phyloP scores from a whole-genome alignment of 2,888 invertebrate species.

The Litoditis marina region DNA sequence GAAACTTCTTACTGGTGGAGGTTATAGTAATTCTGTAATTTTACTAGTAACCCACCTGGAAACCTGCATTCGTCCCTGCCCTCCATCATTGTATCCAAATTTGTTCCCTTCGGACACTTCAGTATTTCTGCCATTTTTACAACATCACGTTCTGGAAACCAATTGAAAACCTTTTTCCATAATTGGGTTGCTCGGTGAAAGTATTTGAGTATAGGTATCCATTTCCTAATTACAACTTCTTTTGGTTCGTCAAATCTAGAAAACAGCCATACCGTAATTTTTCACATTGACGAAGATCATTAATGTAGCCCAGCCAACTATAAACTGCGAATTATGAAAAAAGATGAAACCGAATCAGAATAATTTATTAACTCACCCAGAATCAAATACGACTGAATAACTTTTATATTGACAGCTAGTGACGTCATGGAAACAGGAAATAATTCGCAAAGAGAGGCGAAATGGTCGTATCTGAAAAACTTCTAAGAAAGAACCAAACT shows the following conservation, averaged over 20 bases:
- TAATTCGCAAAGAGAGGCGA: conserved; percentile 42
- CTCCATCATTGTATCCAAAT: conserved; percentile 28
- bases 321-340: neutral
- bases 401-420: conserved; percentile 35
- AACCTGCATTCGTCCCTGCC: conserved; percentile 40
- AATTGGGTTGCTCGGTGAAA: no score
- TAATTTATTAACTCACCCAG: conserved; percentile 20
- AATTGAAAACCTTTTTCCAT: neutral
- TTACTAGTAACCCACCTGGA: conserved; percentile 23
- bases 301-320: no score
- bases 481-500: neutral
- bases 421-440: conserved; percentile 46
- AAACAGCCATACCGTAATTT: no score
- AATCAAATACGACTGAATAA: conserved; percentile 35
- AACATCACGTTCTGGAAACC: conserved; percentile 20
- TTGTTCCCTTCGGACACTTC: conserved; percentile 37
- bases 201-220: no score
- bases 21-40: no score
- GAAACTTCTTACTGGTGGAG: no score
- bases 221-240: no score
- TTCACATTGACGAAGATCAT: no score
- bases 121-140: conserved; percentile 17
- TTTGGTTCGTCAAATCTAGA: no score
- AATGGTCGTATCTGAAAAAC: conserved; percentile 44
- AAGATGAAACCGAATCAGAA: neutral